Evolutionary conservation across 2,113 vertebrate genomes (phyloP).

Genomic region (Bubo blakistoni): DNA sequence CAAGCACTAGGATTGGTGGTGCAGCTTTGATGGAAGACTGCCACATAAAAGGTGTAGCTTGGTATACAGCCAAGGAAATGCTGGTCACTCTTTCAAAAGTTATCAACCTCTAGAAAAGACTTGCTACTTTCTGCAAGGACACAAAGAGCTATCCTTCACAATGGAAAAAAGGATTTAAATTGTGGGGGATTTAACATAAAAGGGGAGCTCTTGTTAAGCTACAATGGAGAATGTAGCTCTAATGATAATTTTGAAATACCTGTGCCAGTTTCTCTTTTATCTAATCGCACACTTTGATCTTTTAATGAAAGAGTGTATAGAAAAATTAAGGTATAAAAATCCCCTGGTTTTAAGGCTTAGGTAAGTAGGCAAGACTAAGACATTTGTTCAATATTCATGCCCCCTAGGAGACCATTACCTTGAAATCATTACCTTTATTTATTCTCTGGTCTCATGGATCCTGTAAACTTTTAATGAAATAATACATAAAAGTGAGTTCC

Average conservation of each 20-base stretch:
- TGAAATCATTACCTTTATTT: slow-evolving; percentile 60
- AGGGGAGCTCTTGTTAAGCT: neutral
- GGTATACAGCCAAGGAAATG: neutral
- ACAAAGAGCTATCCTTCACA: neutral
- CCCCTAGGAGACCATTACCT: slow-evolving; percentile 42
- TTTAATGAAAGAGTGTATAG: slow-evolving; percentile 3
- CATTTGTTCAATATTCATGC: slow-evolving; percentile 51
- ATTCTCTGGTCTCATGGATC: slow-evolving; percentile 40
- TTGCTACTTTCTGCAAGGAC: neutral
- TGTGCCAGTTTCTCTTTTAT: slow-evolving; percentile 12
- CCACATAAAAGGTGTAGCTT: neutral
- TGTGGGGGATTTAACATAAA: neutral
- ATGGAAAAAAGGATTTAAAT: neutral
- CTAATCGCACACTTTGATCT: slow-evolving; percentile 6
- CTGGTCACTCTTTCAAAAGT: neutral
- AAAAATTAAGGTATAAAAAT: slow-evolving; percentile 12
- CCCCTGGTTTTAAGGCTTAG: slow-evolving; percentile 10
- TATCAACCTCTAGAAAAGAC: neutral
- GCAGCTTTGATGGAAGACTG: neutral
- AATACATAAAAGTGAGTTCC: slow-evolving; percentile 51
- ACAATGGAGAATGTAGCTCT: neutral
- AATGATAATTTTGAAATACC: slow-evolving; percentile 28
- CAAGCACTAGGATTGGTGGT: neutral
- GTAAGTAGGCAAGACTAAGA: slow-evolving; percentile 21
- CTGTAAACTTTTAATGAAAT: slow-evolving; percentile 58